Base-by-base conservation (phyloP, 92 coral and sea anemone genomes). In the Bergia sp. region DNA sequence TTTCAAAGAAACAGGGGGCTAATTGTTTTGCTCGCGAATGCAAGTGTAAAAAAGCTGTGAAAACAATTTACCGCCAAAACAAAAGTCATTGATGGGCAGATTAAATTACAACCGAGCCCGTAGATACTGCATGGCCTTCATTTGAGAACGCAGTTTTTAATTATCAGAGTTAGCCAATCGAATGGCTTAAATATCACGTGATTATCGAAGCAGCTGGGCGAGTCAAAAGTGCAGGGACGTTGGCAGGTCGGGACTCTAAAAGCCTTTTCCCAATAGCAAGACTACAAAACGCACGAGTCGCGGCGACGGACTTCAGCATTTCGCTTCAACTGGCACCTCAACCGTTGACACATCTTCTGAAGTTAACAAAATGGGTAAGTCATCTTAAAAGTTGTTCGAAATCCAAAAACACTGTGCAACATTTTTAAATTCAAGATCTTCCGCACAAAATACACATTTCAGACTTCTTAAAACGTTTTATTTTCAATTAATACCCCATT, bases 41-140 rank as follows among this genome's bases (percentile, higher is more conserved):
- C 90, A 87, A 90, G 96, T 92, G 93, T 88, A 94, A 95, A 95
- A 86, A 95, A 95, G 96, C 98, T 95, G 98, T 87, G 90, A 94
- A 89, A 95, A 95, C 98, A 95, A 93, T 95, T 92, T 89, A 92
- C 94, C 91, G 94, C 91, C 91, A 86, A 92, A 93, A 95, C 96
- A 95, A 95, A 95, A 95, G 98, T 95, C 98, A 95, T 92, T 94
- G 96, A 95, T 92, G 82, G 93, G 79, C 72, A 90, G 96, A 93
- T 95, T 92, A 95, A 91, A 95, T 93, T 95, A 93, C 96, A 90
- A 78, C 76, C 80, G 81, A 88, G 73, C 86, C 89, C 88, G 47
- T 37, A 88, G 80, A 77, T 64, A 86, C 94, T 94, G 91, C 91
- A 91, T 89, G 81, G 85, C 58, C 92, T 91, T 95, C 96, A 92